Base-by-base conservation (phyloP, 1,140 invertebrate genomes). In the Brachionus calyciflorus region DNA sequence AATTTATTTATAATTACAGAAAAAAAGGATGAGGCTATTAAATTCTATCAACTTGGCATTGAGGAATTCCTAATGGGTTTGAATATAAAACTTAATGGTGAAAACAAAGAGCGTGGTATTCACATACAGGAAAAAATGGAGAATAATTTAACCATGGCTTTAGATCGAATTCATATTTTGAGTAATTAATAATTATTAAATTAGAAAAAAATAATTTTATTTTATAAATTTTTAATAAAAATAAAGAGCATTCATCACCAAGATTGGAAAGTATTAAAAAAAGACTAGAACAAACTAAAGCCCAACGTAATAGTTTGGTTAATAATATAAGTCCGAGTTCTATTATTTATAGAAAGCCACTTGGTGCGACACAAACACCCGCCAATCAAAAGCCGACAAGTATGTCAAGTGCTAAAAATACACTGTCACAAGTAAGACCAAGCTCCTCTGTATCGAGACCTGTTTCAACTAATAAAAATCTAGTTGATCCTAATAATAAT, bases 61-160 rank as follows among this genome's bases (percentile, higher is more conserved):
- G 69, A 73, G 24, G 46, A 73, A 40, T 73, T 73, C 7, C 14
- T 73, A 40, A 33, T 73, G 30, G 69, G 69, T 19, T 37, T 73
- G 2, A 24, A 30, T 10, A 51, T 73, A n/a, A 73, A 73, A 30
- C 24, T 51, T 12, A 19, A 33, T 40, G 69, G 69, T 21, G 69
- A 73, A 21, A 33, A 24, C 6, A 49, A 76, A 17, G 9, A 76
- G 2, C 73, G 73, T n/a, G 51, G 37, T 26, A 30, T 28, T 14
- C 14, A 60, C 14, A 40, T 76, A 40, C 73, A 76, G 40, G 49
- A 55, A 30, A 76, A 76, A 76, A 76, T 76, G 73, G 40, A 44
- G 21, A 57, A n/a, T 19, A 76, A 76, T 33, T 41, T 76, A 28
- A 37, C 37, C 3, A 76, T 76, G 73, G 73, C 73, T 30, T 19